A percentile compares a stretch with the other conserved stretches of the same genome.
These are phyloP conservation scores for Rhinopithecus roxellana DNA, from an alignment of 2,113 vertebrate genomes.

Conservation along the genomic window DNA sequence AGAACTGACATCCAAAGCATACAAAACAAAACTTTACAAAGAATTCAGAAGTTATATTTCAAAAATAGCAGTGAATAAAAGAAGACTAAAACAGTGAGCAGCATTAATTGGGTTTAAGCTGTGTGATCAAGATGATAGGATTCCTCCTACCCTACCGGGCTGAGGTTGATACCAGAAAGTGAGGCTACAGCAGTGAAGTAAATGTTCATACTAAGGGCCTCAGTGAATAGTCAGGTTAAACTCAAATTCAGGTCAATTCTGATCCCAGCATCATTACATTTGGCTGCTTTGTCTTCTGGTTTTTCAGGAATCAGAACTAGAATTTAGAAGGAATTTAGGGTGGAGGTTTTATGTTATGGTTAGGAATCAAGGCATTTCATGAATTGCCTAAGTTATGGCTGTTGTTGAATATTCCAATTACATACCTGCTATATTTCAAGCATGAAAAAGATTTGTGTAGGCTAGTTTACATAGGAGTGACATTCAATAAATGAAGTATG, in stretches of 20 bases:
- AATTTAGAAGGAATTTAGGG: too few relatives aligned
- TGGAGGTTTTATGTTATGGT: too few relatives aligned
- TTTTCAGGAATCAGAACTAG: background rate
- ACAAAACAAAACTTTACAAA: background rate
- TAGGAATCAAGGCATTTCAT: background rate
- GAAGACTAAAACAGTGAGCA: background rate
- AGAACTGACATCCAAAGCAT: background rate
- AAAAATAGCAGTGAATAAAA: background rate
- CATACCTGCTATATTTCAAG: background rate
- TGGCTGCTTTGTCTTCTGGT: fast-evolving
- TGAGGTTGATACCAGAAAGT: fast-evolving
- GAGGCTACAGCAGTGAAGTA: fast-evolving
- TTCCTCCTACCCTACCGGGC: fast-evolving
- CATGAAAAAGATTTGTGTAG: slow-evolving; percentile 3
- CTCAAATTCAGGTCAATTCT: background rate
- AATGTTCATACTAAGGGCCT: background rate
- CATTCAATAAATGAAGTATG: slow-evolving; percentile 34
- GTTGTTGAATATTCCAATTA: background rate
- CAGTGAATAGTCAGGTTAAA: background rate
- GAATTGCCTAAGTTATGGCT: background rate
- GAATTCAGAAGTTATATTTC: background rate
- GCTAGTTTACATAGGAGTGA: slow-evolving; percentile 27
- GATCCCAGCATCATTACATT: background rate
- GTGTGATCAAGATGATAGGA: background rate
- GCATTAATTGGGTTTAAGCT: background rate